These are phyloP conservation scores for Toxotes lorentzi DNA, from an alignment of 2,797 vertebrate species.

Conservation along the genomic window DNA sequence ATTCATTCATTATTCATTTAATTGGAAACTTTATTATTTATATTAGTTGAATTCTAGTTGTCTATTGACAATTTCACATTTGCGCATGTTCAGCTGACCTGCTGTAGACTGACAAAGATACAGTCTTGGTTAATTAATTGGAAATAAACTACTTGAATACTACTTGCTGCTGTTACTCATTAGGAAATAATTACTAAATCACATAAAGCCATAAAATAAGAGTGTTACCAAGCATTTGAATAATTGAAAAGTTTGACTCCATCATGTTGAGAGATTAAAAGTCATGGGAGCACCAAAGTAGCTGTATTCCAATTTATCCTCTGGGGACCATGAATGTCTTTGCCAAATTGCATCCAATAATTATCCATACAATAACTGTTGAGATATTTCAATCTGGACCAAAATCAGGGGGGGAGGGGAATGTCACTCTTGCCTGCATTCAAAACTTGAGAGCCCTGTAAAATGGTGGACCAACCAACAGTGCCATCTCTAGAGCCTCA, in stretches of 20 bases:
- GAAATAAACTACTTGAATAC: not conserved
- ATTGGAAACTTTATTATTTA: no score
- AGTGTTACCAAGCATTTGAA: not conserved
- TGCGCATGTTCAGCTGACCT: no score
- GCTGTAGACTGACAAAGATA: no score
- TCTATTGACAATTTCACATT: no score
- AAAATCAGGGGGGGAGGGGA: no score
- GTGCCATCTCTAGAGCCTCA: not conserved
- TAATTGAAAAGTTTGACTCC: no score
- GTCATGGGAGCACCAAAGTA: no score
- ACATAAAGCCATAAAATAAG: not conserved
- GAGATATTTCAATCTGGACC: not conserved
- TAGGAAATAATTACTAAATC: not conserved
- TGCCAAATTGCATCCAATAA: not conserved
- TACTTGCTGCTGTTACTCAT: not conserved
- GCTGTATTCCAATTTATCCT: not conserved
- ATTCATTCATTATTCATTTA: no score
- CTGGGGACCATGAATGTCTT: not conserved
- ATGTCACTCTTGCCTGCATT: no score
- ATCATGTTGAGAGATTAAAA: not conserved
- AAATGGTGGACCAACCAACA: not conserved
- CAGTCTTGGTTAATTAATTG: not conserved
- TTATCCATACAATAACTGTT: no score
- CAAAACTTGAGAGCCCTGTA: no score
- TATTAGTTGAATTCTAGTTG: no score